Evolutionary conservation across 2,113 vertebrate genomes (phyloP), one percentile per base, ranked within the genome.

Genomic region (Urocolius indicus): DNA sequence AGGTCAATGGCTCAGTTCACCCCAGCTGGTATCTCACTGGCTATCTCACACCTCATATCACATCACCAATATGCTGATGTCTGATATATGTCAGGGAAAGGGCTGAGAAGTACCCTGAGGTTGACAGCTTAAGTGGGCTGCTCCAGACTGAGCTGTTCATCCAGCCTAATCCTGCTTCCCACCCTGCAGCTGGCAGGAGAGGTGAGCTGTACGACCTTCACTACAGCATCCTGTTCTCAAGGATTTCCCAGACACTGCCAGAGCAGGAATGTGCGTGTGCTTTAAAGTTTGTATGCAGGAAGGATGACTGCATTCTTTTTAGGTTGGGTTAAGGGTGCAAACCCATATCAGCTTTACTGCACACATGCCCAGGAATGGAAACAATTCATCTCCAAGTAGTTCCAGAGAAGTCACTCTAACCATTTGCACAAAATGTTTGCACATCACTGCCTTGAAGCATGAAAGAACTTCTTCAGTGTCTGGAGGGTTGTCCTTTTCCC

Each of bases 71-170:
- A 5, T 57, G 54, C 32, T 57, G 17, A 6, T 24, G n/a, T 38
- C 17, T 6, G 36, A 55, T 22, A 71, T 13, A 26, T 1, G 13
- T 3, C 38, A 68, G 11, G 8, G 4, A 57, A 76, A 76, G 8
- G n/a, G 10, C 34, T 75, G 20, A 74, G 61, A 38, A 79, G 16
- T 52, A 30, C 8, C 17, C 3, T 4, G 1, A 61, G 17, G 27
- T 48, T 3, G 32, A n/a, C 32, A 69, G 26, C 45, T 57, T 27
- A 55, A 79, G 17, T 13, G 18, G 10, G 12, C 19, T 83, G 24
- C 54, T 10, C 67, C 36, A 36, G 6, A 10, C 0, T 0, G 3
- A 26, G 45, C 7, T 32, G 13, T n/a, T 81, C 6, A 11, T 57
- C 26, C 77, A 62, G 16, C 16, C 38, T 57, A 21, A 85, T 12